phyloP scores from a whole-genome alignment of 2,888 invertebrate species.

The Psococerastis gibbosa region DNA sequence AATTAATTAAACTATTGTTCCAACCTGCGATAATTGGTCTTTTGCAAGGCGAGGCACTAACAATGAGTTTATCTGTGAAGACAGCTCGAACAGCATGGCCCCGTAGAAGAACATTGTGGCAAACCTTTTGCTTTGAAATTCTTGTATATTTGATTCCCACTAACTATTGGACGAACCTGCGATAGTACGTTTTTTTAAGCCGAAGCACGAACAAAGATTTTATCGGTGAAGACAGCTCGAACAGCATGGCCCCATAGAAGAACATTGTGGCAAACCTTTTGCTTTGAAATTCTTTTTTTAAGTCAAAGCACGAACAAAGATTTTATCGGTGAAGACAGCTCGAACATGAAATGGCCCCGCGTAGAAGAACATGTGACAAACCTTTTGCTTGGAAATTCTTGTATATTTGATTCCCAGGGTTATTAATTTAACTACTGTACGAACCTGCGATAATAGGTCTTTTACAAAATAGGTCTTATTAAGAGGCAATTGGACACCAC shows the following conservation, averaged over 20 bases:
- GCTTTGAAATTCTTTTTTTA: background rate
- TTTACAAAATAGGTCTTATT: too few species aligned
- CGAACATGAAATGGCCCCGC: constrained; percentile 1
- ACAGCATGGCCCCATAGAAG: constrained; percentile 3
- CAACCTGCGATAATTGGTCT: too few species aligned
- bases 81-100: background rate
- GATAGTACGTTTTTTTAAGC: background rate
- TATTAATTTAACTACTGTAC: too few species aligned
- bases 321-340: background rate
- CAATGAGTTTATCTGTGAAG: background rate
- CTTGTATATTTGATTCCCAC: too few species aligned
- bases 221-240: background rate
- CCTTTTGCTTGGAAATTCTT: too few species aligned
- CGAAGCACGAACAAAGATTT: background rate
- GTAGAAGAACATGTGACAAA: background rate
- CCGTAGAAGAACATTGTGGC: background rate
- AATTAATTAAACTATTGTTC: too few species aligned
- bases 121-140: too few species aligned
- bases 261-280: background rate
- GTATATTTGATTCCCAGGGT: too few species aligned
- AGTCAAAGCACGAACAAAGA: background rate
- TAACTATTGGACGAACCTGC: too few species aligned
- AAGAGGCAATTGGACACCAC: too few species aligned
- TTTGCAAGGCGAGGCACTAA: background rate
- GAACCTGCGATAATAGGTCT: too few species aligned